Base-by-base conservation (phyloP, 2,797 vertebrate species). In the Microchirus variegatus region DNA sequence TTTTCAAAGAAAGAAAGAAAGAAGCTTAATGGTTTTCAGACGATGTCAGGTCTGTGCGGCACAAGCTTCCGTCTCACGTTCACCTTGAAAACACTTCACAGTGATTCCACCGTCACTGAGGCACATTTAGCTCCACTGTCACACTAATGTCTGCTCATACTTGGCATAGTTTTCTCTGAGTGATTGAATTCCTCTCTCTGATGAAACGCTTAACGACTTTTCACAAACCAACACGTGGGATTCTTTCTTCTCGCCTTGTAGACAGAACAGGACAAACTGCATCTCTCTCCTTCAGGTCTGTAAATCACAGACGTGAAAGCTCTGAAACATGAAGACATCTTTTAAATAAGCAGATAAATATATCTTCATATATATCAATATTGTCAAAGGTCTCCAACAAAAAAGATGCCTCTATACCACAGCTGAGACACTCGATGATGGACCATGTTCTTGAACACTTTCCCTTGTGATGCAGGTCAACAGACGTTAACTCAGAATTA, bases 11-110 rank as follows among this genome's bases (percentile, higher is more conserved):
- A 13, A 53, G 51, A 55, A 68, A 46, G 5, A 6, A 31, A 58
- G 17, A 15, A 10, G 3, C 2, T 13, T 42, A 15, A 14, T 63
- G 15, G 16, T 6, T 19, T 71, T 48, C 59, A 40, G 31, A 45
- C 42, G 40, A 22, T 55, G 42, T 51, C 14, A 40, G 18, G 16
- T 59, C 37, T 61, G 5, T n/a, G 35, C 50, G 19, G 41, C 44
- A 40, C 13, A 48, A 26, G 17, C 19, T 17, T 42, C 16, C 37
- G 22, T 49, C 44, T 67, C 26, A 22, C 40, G 18, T 53, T 40
- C 15, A 56, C 22, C 37, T 59, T 15, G 26, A 51, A 62, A 59
- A 19, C 52, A n/a, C 38, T 63, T 56, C 38, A 50, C 17, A 61
- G 15, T n/a, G 38, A 40, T 60, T 69, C 36, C 45, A 4, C 18